These are phyloP conservation scores for Oligia latruncula DNA, from an alignment of 2,888 invertebrate genomes.

Conservation along the genomic window DNA sequence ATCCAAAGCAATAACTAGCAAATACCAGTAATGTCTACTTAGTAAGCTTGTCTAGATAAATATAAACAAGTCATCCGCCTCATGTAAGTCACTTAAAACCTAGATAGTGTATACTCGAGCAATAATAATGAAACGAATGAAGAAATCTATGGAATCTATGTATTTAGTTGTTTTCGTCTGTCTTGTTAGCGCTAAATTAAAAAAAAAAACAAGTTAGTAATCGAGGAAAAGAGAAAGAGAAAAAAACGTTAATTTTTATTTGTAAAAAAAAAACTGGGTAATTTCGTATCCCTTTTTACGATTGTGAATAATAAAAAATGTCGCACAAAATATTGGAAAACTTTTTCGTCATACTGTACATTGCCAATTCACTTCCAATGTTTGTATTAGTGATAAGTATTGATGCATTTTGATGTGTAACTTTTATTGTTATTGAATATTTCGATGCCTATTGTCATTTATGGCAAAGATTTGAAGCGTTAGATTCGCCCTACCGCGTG, in stretches of 20 bases:
- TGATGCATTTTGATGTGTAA: slow-evolving; percentile 73
- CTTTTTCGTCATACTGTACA: slow-evolving; percentile 60
- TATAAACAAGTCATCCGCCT: slow-evolving; percentile 59
- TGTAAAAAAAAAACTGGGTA: slow-evolving; percentile 32
- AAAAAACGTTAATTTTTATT: slow-evolving; percentile 10
- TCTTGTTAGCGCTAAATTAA: slow-evolving; percentile 58
- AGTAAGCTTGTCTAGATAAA: slow-evolving; percentile 22
- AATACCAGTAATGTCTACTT: slow-evolving; percentile 31
- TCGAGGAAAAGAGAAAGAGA: slow-evolving; percentile 10
- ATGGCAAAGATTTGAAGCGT: background rate
- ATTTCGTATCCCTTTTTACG: slow-evolving; percentile 6
- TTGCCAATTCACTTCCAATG: slow-evolving; percentile 70
- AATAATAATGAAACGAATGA: slow-evolving; percentile 63
- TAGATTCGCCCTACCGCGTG: background rate
- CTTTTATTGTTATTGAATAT: slow-evolving; percentile 70
- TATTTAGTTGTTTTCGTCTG: slow-evolving; percentile 54
- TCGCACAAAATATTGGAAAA: slow-evolving; percentile 64
- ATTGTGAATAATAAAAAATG: slow-evolving; percentile 59
- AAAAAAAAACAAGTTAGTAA: slow-evolving; percentile 32
- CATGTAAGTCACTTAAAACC: slow-evolving; percentile 53
- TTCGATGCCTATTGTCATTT: slow-evolving; percentile 67
- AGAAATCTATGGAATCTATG: slow-evolving; percentile 43
- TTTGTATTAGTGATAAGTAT: slow-evolving; percentile 69
- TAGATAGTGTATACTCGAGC: slow-evolving; percentile 60
- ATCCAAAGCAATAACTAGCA: slow-evolving; percentile 16